Evolutionary conservation across 2,797 vertebrate genomes (phyloP), one percentile per base, ranked within the genome.

Genomic region (Neosalanx taihuensis): DNA sequence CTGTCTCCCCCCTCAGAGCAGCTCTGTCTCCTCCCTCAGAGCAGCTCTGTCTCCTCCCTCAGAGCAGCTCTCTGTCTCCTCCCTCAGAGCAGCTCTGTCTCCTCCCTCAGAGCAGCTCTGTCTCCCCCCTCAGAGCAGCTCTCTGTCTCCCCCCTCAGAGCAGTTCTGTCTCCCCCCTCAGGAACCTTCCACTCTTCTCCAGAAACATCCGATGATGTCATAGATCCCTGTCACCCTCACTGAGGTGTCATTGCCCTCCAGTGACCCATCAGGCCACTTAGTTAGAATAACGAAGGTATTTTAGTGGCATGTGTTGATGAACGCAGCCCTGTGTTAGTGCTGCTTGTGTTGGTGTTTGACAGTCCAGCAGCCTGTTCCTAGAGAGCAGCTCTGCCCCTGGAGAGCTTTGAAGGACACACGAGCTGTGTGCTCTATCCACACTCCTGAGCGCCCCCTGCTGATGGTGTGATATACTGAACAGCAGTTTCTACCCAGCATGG

Each of bases 151-250:
- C 59, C 71, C 72, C n/a, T n/a, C n/a, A n/a, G n/a, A n/a, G n/a
- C n/a, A n/a, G n/a, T 82, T 85, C 88, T 79, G 75, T 77, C 84
- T 84, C 76, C 64, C n/a, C n/a, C 1, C 35, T 37, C 35, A 37
- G 35, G 35, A 37, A 4, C 10, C 1, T 37, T 37, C 35, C 35
- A 37, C 6, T 37, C 1, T 26, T 1, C 23, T 1, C 23, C 23
- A 26, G 23, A 26, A 26, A 26, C 23, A 26, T 26, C 3, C 7
- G 35, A 67, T 33, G 4, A 37, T 37, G 9, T 49, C 57, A 30
- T 64, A 71, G 64, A 17, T 29, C 12, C 30, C 46, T 29, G n/a
- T 46, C 70, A 63, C 26, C 15, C 49, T 33, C 18, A 66, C 31
- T 23, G 17, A 49, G 57, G 37, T 17, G 37, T 29, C 51, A 18